Evolutionary conservation across 1,140 invertebrate genomes (phyloP).

Genomic region (Nomia melanderi): DNA sequence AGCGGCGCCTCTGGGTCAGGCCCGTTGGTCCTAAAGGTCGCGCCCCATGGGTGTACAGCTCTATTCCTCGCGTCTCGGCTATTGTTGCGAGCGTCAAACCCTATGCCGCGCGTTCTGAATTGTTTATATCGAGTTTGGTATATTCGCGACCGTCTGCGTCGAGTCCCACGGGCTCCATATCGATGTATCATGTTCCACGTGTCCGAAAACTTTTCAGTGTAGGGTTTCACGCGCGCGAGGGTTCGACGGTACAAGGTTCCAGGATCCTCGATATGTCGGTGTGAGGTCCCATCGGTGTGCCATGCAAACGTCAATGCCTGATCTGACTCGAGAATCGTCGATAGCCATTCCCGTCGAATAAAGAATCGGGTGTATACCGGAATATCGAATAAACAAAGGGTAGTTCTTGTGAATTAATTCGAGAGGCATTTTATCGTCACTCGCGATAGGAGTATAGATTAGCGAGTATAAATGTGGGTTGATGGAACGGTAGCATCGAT

Average conservation of each 20-base stretch:
- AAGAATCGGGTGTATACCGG: neutral
- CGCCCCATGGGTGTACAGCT: too few relatives aligned
- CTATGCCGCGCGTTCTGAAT: neutral
- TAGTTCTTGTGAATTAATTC: too few relatives aligned
- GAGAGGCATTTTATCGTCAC: too few relatives aligned
- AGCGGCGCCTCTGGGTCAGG: too few relatives aligned
- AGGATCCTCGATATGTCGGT: neutral
- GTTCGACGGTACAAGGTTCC: neutral
- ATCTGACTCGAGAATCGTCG: neutral
- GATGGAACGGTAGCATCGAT: too few relatives aligned
- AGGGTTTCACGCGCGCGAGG: neutral
- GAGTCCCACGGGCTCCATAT: neutral
- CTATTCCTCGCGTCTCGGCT: too few relatives aligned
- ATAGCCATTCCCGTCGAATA: neutral
- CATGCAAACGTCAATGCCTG: neutral
- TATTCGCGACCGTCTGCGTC: neutral
- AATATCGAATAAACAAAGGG: too few relatives aligned
- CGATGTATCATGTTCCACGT: constrained; percentile 2
- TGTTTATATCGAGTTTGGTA: neutral
- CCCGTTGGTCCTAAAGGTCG: too few relatives aligned
- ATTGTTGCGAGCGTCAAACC: neutral
- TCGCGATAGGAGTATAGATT: too few relatives aligned
- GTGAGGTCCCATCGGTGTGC: neutral
- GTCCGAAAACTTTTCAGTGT: neutral
- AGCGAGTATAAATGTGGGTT: too few relatives aligned